Evolutionary conservation across 1,140 invertebrate genomes (phyloP), one percentile per base, ranked within the genome.

Genomic region (Microplitis mediator): DNA sequence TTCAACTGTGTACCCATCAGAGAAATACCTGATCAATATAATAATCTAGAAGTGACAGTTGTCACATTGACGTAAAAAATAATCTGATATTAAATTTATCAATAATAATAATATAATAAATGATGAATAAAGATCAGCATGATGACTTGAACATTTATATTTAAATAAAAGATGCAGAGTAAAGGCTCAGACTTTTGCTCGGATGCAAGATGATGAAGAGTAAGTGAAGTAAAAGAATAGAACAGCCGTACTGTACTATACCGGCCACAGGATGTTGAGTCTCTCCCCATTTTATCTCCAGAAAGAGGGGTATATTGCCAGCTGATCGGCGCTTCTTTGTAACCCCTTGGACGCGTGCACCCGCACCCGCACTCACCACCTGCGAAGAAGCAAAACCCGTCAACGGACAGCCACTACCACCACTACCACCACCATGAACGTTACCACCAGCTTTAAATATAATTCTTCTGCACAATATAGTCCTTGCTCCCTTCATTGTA

Each of bases 301-400:
- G 13, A 5, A 66, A 23, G 23, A 16, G 50, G 64, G 45, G 51
- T 31, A 50, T 11, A 50, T 35, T 54, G 70, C 70, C 70, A 72
- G 70, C 70, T 72, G 70, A 72, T 72, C 70, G 62, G 54, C 52
- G 34, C 11, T 23, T 63, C 36, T 66, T 72, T 72, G 52, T 72
- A 72, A 72, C 70, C 70, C 70, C 70, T 72, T 72, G 62, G 62
- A 35, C 34, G 67, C 67, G 67, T 58, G 50, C 58, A 61, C 54
- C 70, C 62, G 50, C 58, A 61, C 54, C 70, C 62, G 70, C 63
- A 45, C 52, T 23, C 70, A 72, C 63, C 70, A 72, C 70, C 70
- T 72, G 70, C 70, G 52, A 72, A 72, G 69, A 66, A 56, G 13
- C 31, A 45, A 50, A 72, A 66, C 51, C 34, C 63, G 63, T 52